Conservation (phyloP, 2,888 invertebrate species). For the Panopea generosa region DNA sequence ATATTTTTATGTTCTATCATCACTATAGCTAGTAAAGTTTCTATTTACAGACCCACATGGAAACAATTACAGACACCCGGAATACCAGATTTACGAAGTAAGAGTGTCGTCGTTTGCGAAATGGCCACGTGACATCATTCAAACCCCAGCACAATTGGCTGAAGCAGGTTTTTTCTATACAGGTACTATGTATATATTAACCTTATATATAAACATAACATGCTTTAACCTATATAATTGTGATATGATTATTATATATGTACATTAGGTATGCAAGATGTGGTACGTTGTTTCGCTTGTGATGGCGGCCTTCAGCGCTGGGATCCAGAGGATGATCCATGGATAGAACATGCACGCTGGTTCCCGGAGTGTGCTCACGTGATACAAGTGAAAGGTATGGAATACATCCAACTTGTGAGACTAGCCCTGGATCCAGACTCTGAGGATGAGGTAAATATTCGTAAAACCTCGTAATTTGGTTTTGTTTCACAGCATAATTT, state of each 20-base stretch:
- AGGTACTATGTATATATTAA: constrained; percentile 85
- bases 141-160: constrained; percentile 92
- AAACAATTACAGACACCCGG: constrained; percentile 23
- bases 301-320: constrained; percentile 61
- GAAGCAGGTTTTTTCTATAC: constrained; percentile 96
- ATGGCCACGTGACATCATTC: constrained; percentile 93
- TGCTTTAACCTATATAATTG: too few relatives aligned
- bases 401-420: constrained; percentile 59
- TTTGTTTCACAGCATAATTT: too few relatives aligned
- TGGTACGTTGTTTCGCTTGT: constrained; percentile 46
- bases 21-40: too few relatives aligned
- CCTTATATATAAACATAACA: too few relatives aligned
- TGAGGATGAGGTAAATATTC: too few relatives aligned
- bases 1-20: too few relatives aligned
- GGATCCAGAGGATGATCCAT: constrained; percentile 63
- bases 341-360: constrained; percentile 68
- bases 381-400: constrained; percentile 45
- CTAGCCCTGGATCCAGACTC: neutral
- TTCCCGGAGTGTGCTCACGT: constrained; percentile 59
- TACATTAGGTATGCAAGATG: constrained; percentile 19
- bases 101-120: constrained; percentile 22
- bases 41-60: too few relatives aligned
- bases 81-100: constrained; percentile 6
- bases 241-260: too few relatives aligned
- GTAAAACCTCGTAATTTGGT: too few relatives aligned